A percentile compares a stretch with the other conserved stretches of the same genome.
These are phyloP conservation scores for Gisinianus flammeolus DNA, from an alignment of 2,888 invertebrate species.

Conservation along the genomic window DNA sequence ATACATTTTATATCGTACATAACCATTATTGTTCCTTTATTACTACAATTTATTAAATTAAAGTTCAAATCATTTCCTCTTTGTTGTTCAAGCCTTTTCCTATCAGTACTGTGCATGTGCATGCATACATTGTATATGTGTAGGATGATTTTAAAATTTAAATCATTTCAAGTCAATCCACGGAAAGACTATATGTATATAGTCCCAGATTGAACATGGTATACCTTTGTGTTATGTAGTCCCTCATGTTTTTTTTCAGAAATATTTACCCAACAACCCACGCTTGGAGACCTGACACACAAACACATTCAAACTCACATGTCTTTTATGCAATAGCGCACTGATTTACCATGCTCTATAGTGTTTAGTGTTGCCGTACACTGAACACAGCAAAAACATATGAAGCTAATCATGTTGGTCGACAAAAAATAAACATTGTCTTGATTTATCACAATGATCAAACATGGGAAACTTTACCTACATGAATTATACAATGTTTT, in stretches of 20 bases:
- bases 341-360: not conserved
- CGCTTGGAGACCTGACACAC: not conserved
- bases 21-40: not conserved
- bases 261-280: not conserved
- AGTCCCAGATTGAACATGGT: not conserved
- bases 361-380: not conserved
- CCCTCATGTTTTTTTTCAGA: not conserved
- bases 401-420: not conserved
- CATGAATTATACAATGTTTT: not conserved
- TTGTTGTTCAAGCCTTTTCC: not conserved
- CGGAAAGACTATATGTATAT: too few relatives aligned
- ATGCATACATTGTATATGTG: not conserved
- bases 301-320: not conserved
- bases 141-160: not conserved
- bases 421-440: conserved; percentile 7
- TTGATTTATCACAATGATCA: conserved; percentile 24
- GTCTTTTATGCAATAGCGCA: too few relatives aligned
- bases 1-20: not conserved
- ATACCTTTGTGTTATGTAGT: not conserved
- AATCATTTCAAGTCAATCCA: too few relatives aligned
- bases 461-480: not conserved
- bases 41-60: conserved; percentile 10
- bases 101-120: not conserved
- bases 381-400: not conserved
- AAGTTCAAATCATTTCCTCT: conserved; percentile 25